A percentile compares a stretch with the other conserved stretches of the same genome.
These are phyloP conservation scores for Trachelus stipa DNA, from an alignment of 2,888 invertebrate genomes.

Conservation along the genomic window DNA sequence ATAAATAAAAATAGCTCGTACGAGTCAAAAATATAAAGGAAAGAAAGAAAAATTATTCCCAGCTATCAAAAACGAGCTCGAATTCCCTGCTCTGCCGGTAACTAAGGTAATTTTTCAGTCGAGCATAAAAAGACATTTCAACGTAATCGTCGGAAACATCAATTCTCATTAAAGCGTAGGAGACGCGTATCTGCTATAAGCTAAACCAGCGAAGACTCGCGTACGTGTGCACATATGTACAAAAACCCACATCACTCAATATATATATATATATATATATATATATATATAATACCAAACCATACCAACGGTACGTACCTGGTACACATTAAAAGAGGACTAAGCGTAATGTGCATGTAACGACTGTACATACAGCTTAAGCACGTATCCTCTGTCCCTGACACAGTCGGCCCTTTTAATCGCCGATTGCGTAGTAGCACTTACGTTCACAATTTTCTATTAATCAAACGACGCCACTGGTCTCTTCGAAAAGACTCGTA, in stretches of 20 bases:
- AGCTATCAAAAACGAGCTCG: neutral
- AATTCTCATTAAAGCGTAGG: slow-evolving; percentile 55
- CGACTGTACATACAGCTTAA: neutral
- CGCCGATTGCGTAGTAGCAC: slow-evolving; percentile 6
- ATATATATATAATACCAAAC: neutral
- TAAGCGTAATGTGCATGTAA: neutral
- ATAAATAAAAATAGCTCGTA: neutral
- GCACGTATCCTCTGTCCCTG: slow-evolving; percentile 33
- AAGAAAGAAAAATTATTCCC: no score
- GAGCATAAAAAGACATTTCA: slow-evolving; percentile 40
- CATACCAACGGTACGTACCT: neutral
- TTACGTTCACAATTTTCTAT: slow-evolving; percentile 1
- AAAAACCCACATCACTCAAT: neutral
- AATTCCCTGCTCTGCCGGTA: neutral
- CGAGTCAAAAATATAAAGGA: neutral
- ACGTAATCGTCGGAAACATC: slow-evolving; percentile 61
- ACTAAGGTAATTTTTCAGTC: slow-evolving; percentile 40
- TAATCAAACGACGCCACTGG: neutral
- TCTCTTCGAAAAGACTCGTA: neutral
- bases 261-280: neutral
- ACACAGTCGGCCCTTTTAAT: slow-evolving; percentile 35
- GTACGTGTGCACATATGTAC: neutral
- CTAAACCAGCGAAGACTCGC: slow-evolving; percentile 15
- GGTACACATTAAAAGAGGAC: slow-evolving; percentile 3
- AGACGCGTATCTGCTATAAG: slow-evolving; percentile 47